Percentiles rank a stretch among this genome's conserved stretches.
Evolutionary conservation across 2,888 invertebrate genomes (phyloP).

Genomic region (Palloptera scutellata): DNA sequence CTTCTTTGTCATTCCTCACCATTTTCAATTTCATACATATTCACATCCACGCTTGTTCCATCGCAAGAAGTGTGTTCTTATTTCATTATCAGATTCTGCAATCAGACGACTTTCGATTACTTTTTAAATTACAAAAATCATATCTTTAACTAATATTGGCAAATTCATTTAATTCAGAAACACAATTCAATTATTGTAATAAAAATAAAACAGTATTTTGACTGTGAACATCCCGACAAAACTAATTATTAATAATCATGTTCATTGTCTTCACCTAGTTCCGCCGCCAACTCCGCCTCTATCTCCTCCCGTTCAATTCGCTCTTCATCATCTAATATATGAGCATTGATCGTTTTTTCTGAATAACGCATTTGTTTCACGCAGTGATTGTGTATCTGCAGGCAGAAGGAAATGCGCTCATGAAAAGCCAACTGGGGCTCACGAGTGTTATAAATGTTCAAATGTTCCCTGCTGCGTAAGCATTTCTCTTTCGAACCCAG

Average conservation of each 20-base stretch:
- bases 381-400: constrained; percentile 98
- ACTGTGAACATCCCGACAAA: too few species aligned
- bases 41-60: too few species aligned
- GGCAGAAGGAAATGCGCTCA: constrained; percentile 95
- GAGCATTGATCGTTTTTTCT: constrained; percentile 97
- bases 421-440: constrained; percentile 97
- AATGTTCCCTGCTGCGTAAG: constrained; percentile 97
- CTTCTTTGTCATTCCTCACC: too few species aligned
- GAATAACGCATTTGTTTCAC: constrained; percentile 99
- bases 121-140: too few species aligned
- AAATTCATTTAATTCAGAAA: too few species aligned
- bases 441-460: constrained; percentile 94
- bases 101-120: too few species aligned
- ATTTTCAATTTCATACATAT: too few species aligned
- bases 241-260: constrained; percentile 71
- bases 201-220: too few species aligned
- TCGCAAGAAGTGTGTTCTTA: too few species aligned
- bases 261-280: constrained; percentile 98
- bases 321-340: constrained; percentile 96
- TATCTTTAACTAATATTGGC: too few species aligned
- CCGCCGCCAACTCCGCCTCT: constrained; percentile 97
- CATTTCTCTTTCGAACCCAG: constrained; percentile 95
- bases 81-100: too few species aligned
- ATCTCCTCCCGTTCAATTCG: constrained; percentile 95
- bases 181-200: too few species aligned